A percentile compares a stretch with the other conserved stretches of the same genome.
Conservation (phyloP, 2,888 invertebrate genomes). For the Onthophagus sagittarius region DNA sequence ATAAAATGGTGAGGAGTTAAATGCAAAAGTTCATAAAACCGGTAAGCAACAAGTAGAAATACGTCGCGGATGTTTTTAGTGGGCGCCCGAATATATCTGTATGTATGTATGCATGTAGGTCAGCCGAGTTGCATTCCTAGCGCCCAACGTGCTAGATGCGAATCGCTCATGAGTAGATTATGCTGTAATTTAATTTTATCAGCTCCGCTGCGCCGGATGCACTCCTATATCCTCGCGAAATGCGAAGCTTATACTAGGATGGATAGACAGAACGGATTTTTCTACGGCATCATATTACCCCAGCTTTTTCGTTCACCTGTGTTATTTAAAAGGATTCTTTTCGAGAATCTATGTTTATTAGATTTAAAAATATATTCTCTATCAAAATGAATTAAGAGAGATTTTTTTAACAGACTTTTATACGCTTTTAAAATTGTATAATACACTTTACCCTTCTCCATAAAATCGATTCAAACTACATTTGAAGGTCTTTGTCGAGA, state of each 20-base stretch:
- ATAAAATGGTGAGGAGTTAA: not conserved
- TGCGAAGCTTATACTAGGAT: not conserved
- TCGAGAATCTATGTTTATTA: not conserved
- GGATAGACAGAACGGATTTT: not conserved
- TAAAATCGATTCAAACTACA: too few relatives aligned
- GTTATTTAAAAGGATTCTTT: not conserved
- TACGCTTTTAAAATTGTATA: too few relatives aligned
- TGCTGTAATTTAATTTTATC: not conserved
- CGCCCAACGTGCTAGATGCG: not conserved
- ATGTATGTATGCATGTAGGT: not conserved
- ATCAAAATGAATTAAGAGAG: not conserved
- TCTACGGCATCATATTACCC: not conserved
- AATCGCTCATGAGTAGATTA: not conserved
- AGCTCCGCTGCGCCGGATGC: not conserved
- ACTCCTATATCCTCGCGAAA: not conserved
- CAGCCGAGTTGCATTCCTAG: not conserved
- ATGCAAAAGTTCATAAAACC: not conserved
- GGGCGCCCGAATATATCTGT: not conserved
- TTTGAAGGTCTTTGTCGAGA: too few relatives aligned
- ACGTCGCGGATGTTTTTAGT: not conserved
- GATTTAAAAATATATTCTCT: not conserved
- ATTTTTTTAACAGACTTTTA: too few relatives aligned
- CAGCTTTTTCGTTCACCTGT: not conserved
- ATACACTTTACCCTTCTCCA: too few relatives aligned
- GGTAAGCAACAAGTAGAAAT: not conserved